Percentiles rank a stretch among this genome's conserved stretches.
These are phyloP conservation scores for Globia sparganii DNA, from an alignment of 2,888 invertebrate genomes.

Conservation along the genomic window DNA sequence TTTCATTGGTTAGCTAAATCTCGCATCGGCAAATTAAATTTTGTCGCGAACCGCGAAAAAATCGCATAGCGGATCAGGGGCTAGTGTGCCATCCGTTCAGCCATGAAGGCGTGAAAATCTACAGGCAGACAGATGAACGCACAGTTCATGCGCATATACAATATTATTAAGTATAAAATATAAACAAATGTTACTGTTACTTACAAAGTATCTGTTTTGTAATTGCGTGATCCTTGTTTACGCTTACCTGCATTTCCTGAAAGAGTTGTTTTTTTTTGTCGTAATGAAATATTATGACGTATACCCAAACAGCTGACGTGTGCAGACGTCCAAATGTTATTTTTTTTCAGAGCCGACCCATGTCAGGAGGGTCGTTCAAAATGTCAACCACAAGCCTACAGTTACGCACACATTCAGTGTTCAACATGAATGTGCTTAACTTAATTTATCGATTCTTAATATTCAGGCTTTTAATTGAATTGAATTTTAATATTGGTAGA, in stretches of 20 bases:
- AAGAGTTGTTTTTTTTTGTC: not conserved
- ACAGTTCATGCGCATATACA: no score
- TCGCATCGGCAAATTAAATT: not conserved
- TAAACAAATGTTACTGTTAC: not conserved
- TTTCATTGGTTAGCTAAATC: no score
- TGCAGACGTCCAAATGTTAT: conserved; percentile 23
- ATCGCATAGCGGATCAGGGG: no score
- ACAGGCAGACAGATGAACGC: no score
- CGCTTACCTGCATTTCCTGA: not conserved
- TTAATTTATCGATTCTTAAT: conserved; percentile 30
- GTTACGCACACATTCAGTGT: conserved; percentile 36
- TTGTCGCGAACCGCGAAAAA: no score
- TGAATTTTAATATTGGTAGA: not conserved
- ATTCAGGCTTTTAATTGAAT: conserved; percentile 10
- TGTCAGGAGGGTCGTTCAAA: conserved; percentile 48
- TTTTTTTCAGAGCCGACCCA: conserved; percentile 41
- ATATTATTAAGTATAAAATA: no score
- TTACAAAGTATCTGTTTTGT: not conserved
- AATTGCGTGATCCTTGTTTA: not conserved
- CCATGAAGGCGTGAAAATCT: no score
- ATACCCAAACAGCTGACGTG: conserved; percentile 26
- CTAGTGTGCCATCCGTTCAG: no score
- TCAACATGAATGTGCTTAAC: conserved; percentile 32
- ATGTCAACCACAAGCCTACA: conserved; percentile 53
- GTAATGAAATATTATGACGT: conserved; percentile 28